A percentile compares a stretch with the other conserved stretches of the same genome.
These are phyloP conservation scores for Chauna torquata DNA, from an alignment of 2,113 vertebrate species.

Conservation along the genomic window DNA sequence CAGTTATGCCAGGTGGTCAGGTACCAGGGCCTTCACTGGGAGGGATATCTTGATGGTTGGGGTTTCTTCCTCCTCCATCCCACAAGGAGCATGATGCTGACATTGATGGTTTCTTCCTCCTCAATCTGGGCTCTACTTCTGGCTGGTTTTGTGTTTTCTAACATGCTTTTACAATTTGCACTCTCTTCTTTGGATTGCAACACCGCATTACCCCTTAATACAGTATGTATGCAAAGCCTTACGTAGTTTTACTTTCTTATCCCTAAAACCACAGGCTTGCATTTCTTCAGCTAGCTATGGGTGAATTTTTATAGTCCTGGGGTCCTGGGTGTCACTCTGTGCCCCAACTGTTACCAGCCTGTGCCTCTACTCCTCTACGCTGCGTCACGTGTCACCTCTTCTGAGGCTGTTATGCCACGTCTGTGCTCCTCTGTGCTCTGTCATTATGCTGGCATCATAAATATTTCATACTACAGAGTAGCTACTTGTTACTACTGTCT, in stretches of 20 bases:
- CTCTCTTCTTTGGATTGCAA: not conserved
- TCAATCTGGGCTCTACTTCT: not conserved
- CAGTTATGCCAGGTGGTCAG: not conserved
- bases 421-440: not conserved
- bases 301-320: not conserved
- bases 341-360: not conserved
- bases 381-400: not conserved
- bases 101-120: not conserved
- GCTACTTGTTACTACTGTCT: not conserved
- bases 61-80: not conserved
- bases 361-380: not conserved
- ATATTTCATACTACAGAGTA: conserved; percentile 23
- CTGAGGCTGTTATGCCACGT: not conserved
- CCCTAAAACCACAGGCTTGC: not conserved
- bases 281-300: not conserved
- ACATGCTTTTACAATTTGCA: not conserved
- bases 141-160: not conserved
- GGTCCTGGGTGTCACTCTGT: not conserved
- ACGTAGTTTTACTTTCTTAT: not conserved
- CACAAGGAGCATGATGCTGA: not conserved
- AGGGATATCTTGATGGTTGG: not conserved
- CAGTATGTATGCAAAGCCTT: not conserved
- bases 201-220: not conserved
- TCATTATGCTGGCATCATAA: not conserved
- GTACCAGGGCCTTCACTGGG: not conserved